phyloP scores from a whole-genome alignment of 2,797 vertebrate genomes.

The Anguilla marmorata region DNA sequence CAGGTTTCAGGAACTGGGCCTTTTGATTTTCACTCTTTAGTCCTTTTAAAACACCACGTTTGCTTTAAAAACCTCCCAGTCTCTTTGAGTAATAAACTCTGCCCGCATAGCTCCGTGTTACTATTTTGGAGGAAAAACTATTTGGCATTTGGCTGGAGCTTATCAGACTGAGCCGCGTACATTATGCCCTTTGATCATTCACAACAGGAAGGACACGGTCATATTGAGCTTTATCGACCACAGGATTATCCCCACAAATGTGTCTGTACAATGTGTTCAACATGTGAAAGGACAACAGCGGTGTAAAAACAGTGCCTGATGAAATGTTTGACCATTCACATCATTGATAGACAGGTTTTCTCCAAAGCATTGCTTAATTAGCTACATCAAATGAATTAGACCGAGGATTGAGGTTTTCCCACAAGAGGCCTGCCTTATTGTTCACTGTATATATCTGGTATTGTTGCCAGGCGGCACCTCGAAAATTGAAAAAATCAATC shows the following conservation, averaged over 20 bases:
- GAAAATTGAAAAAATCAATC: slow-evolving; percentile 39
- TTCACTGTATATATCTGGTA: slow-evolving; percentile 22
- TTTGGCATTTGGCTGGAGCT: slow-evolving; percentile 51
- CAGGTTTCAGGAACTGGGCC: slow-evolving; percentile 47
- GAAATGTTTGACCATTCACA: neutral
- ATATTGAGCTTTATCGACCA: neutral
- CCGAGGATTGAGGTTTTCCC: slow-evolving; percentile 25
- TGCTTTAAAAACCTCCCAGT: slow-evolving; percentile 57
- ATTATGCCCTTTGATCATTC: neutral
- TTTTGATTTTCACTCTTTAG: slow-evolving; percentile 64
- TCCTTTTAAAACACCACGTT: slow-evolving; percentile 55
- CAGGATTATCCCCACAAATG: neutral
- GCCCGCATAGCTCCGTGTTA: slow-evolving; percentile 57
- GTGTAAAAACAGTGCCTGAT: neutral
- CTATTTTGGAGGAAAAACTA: slow-evolving; percentile 54
- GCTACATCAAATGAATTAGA: slow-evolving; percentile 14
- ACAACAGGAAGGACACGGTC: neutral
- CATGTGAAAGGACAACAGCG: neutral
- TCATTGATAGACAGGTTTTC: neutral
- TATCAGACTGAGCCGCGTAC: slow-evolving; percentile 32
- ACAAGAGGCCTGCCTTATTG: slow-evolving; percentile 19
- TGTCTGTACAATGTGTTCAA: neutral
- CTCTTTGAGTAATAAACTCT: slow-evolving; percentile 69
- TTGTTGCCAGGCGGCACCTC: slow-evolving; percentile 27
- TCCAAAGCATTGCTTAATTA: slow-evolving; percentile 19